These are phyloP conservation scores for Salvator merianae DNA, from an alignment of 2,113 vertebrate species.

Conservation along the genomic window DNA sequence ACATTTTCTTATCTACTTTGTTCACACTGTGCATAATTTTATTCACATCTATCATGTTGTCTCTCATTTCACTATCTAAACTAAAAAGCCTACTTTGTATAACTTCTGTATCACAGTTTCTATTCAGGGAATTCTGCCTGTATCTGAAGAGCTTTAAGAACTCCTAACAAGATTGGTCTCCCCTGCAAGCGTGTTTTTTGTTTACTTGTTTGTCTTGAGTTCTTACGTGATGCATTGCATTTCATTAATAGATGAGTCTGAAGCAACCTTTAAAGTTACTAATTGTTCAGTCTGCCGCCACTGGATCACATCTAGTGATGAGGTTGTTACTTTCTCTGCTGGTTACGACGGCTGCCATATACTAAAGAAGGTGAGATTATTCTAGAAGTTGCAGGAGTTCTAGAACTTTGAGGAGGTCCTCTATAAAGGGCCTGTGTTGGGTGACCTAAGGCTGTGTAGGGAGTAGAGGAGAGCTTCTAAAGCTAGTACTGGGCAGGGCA, in stretches of 20 bases:
- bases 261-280: slow-evolving; percentile 60
- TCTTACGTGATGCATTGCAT: neutral
- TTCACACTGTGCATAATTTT: no score
- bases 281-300: slow-evolving; percentile 74
- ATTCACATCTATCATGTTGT: no score
- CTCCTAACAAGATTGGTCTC: neutral
- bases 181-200: neutral
- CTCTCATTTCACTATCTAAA: no score
- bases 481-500: no score
- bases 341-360: slow-evolving; percentile 68
- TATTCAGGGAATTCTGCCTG: no score
- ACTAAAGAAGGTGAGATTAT: slow-evolving; percentile 56
- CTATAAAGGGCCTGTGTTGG: no score
- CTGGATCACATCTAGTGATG: slow-evolving; percentile 40
- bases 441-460: no score
- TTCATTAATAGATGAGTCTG: slow-evolving; percentile 61
- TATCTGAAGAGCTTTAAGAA: neutral
- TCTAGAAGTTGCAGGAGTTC: no score
- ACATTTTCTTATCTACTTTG: no score
- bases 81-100: neutral
- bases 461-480: no score
- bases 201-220: neutral
- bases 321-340: slow-evolving; percentile 10
- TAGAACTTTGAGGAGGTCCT: no score
- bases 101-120: no score